These are phyloP conservation scores for Vireo griseus DNA, from an alignment of 2,797 vertebrate species.

Conservation along the genomic window DNA sequence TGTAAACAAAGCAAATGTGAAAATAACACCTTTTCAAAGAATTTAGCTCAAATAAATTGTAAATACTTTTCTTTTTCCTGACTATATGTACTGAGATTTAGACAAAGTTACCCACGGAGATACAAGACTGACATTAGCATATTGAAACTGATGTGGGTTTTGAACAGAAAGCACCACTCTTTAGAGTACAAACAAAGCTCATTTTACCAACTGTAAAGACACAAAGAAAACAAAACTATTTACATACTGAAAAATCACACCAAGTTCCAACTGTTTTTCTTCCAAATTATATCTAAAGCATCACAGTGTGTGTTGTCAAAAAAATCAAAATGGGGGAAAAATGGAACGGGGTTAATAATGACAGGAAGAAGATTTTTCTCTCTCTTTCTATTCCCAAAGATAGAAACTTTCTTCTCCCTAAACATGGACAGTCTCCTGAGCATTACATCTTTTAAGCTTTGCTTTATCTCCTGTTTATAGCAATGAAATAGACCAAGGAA, in stretches of 20 bases:
- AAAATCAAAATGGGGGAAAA: neutral
- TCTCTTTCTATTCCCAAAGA: neutral
- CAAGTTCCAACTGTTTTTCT: neutral
- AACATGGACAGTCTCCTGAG: neutral
- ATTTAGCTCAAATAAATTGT: neutral
- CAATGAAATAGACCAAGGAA: neutral
- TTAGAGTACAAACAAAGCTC: neutral
- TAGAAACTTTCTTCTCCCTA: neutral
- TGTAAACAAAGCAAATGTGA: neutral
- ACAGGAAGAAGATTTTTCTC: neutral
- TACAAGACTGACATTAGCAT: neutral
- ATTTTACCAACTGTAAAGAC: neutral
- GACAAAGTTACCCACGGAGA: neutral
- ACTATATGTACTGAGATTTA: neutral
- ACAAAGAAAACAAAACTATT: neutral
- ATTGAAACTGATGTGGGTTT: fast-evolving
- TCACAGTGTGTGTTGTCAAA: neutral
- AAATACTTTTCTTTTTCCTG: neutral
- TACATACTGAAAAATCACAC: neutral
- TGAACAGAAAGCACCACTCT: neutral
- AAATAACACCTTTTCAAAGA: neutral
- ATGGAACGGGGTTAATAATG: neutral
- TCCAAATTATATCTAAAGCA: neutral
- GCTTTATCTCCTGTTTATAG: neutral
- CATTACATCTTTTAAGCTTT: neutral